Evolutionary conservation across 2,888 invertebrate species (phyloP).

Genomic region (Chesias legatella): DNA sequence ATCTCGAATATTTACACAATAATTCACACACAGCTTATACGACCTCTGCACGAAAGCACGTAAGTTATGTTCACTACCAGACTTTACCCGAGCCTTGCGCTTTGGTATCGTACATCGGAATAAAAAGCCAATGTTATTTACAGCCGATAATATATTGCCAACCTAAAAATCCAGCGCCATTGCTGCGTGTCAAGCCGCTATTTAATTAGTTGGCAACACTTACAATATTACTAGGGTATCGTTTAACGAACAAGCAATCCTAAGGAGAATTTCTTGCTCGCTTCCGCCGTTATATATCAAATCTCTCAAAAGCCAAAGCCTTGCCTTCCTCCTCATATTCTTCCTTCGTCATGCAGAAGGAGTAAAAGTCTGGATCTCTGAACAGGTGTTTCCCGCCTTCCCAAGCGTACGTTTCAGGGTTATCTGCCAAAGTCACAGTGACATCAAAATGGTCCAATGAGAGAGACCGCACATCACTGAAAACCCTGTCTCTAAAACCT

Average conservation of each 20-base stretch:
- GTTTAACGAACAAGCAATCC: slow-evolving; percentile 46
- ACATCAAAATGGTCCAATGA: slow-evolving; percentile 90
- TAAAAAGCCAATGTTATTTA: too few species aligned
- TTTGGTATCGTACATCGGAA: too few species aligned
- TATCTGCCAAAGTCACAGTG: slow-evolving; percentile 80
- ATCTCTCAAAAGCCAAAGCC: slow-evolving; percentile 76
- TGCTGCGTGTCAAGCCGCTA: too few species aligned
- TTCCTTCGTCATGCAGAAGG: slow-evolving; percentile 87
- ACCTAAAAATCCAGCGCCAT: too few species aligned
- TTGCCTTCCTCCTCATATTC: slow-evolving; percentile 95
- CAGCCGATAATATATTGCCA: too few species aligned
- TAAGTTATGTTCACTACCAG: too few species aligned
- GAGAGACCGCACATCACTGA: slow-evolving; percentile 86
- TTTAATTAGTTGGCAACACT: too few species aligned
- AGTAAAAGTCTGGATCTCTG: slow-evolving; percentile 86
- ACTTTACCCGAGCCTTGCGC: too few species aligned
- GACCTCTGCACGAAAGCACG: too few species aligned
- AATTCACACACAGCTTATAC: too few species aligned
- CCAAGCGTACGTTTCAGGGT: slow-evolving; percentile 93
- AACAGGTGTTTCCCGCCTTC: slow-evolving; percentile 90
- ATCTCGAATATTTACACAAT: too few species aligned
- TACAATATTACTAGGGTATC: too few species aligned
- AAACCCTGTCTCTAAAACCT: slow-evolving; percentile 86
- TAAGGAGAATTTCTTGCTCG: slow-evolving; percentile 60
- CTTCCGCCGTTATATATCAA: slow-evolving; percentile 74